phyloP scores from a whole-genome alignment of 35 echinoderm and acorn worm species.

The Lytechinus variegatus region DNA sequence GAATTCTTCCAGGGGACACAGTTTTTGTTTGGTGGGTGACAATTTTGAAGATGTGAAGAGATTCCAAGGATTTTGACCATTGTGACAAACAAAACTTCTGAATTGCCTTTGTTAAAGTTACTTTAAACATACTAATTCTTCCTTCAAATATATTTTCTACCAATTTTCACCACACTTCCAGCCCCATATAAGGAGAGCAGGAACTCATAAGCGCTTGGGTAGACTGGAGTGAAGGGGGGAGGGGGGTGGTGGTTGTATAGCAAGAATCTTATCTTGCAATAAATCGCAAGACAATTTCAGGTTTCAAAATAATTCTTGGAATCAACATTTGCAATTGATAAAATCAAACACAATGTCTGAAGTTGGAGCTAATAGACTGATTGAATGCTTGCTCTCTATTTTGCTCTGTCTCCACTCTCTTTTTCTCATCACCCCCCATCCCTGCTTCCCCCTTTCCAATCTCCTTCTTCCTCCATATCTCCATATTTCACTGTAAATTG shows the following conservation, averaged over 20 bases:
- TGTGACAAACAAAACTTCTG: neutral
- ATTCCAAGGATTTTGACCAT: neutral
- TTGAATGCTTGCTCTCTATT: neutral
- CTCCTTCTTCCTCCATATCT: neutral
- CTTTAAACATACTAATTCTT: neutral
- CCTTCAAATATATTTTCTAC: neutral
- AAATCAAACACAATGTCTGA: too few relatives aligned
- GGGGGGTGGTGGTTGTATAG: too few relatives aligned
- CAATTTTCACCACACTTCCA: neutral
- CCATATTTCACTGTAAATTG: neutral
- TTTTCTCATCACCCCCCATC: too few relatives aligned
- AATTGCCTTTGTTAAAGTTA: neutral
- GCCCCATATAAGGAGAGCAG: too few relatives aligned
- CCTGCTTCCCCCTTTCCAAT: neutral
- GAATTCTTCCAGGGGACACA: neutral
- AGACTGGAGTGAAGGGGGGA: too few relatives aligned
- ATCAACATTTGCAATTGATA: too few relatives aligned
- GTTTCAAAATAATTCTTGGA: too few relatives aligned
- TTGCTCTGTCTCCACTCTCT: neutral
- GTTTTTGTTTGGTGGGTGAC: neutral
- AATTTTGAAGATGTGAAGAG: neutral
- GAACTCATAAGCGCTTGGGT: too few relatives aligned
- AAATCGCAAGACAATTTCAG: too few relatives aligned
- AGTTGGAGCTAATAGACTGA: too few relatives aligned
- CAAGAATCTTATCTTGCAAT: too few relatives aligned